These are phyloP conservation scores for Anolis carolinensis DNA, from an alignment of 2,113 vertebrate species.

Conservation along the genomic window DNA sequence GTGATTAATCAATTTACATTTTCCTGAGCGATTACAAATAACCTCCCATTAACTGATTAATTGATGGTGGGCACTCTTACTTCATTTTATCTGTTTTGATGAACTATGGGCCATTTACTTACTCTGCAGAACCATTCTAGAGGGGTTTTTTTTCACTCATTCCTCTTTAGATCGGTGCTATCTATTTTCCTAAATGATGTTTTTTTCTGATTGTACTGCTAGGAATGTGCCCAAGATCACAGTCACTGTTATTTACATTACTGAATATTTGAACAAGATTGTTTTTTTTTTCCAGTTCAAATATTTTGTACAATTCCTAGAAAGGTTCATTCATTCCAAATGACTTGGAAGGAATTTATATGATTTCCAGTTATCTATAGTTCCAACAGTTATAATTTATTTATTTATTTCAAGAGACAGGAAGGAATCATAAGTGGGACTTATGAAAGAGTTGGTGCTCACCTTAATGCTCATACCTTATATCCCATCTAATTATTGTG, in stretches of 20 bases:
- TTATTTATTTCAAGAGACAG: background rate
- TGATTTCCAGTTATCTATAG: background rate
- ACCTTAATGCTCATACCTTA: background rate
- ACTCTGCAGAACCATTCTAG: background rate
- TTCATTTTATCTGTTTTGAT: background rate
- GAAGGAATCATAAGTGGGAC: background rate
- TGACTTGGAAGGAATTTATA: no score
- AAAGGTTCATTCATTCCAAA: background rate
- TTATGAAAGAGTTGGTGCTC: background rate
- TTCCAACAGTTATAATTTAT: background rate
- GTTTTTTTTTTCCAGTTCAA: background rate
- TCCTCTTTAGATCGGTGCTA: background rate
- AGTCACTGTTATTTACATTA: background rate
- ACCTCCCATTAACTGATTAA: conserved; percentile 18
- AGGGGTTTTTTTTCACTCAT: background rate
- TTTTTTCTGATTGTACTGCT: background rate
- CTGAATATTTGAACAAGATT: background rate
- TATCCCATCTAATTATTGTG: background rate
- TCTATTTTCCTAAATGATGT: background rate
- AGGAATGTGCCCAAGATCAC: background rate
- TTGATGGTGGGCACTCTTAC: background rate
- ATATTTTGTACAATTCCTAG: no score
- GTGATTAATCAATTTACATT: conserved; percentile 25
- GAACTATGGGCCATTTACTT: background rate
- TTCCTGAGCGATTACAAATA: conserved; percentile 22